A percentile compares a stretch with the other conserved stretches of the same genome.
Evolutionary conservation across 1,140 invertebrate species (phyloP).

Genomic region (Dryas iulia): DNA sequence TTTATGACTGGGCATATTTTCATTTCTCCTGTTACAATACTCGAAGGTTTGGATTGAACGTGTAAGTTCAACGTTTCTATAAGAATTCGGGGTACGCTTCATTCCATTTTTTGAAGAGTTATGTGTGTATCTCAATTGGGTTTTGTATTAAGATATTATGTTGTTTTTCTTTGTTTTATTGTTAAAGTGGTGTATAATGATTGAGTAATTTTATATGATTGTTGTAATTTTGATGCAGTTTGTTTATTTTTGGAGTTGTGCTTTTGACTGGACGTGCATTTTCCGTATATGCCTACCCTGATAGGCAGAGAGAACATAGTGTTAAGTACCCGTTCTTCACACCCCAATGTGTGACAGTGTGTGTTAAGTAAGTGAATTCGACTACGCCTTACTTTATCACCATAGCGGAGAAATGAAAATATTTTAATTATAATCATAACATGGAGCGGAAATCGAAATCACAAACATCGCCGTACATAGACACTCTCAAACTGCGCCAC

Average conservation of each 20-base stretch:
- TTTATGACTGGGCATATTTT: conserved; percentile 7
- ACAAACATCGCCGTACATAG: too few relatives aligned
- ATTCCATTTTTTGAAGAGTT: background rate
- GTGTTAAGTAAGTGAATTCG: too few relatives aligned
- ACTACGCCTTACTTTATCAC: too few relatives aligned
- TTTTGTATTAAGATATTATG: background rate
- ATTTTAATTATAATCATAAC: too few relatives aligned
- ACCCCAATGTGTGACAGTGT: too few relatives aligned
- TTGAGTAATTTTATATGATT: background rate
- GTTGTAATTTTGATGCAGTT: background rate
- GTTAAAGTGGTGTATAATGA: background rate
- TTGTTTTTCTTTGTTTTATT: background rate
- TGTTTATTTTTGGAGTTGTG: background rate
- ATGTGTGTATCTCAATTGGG: background rate
- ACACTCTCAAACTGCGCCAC: too few relatives aligned
- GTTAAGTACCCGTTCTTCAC: too few relatives aligned
- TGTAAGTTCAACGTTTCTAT: background rate
- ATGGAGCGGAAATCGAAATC: too few relatives aligned
- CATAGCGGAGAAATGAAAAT: too few relatives aligned
- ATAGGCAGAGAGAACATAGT: too few relatives aligned
- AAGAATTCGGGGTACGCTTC: background rate
- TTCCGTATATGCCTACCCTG: too few relatives aligned
- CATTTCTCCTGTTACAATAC: background rate
- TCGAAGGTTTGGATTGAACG: background rate
- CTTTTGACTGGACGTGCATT: too few relatives aligned